Evolutionary conservation across 2,113 vertebrate genomes (phyloP), one percentile per base, ranked within the genome.

Genomic region (Carassius gibelio): DNA sequence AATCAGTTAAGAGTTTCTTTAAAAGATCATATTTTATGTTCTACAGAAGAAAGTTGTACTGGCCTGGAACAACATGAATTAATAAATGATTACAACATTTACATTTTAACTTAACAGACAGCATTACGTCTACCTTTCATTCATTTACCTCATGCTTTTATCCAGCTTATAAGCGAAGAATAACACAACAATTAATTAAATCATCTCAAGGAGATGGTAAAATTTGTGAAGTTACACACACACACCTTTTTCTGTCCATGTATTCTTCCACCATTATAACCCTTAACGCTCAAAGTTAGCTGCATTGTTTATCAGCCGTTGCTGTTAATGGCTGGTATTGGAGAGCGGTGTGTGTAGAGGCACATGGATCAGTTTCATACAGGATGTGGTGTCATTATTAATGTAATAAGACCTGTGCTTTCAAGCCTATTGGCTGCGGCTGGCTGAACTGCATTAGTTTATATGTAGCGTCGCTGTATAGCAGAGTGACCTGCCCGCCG

Each of bases 341-440:
- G 79, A 81, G 62, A 34, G 23, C 26, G 15, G 4, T 81, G 23
- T 62, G 42, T 68, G n/a, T 50, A 48, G 62, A 81, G 23, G 10
- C 42, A 13, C n/a, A 68, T 6, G 26, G 42, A 68, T 68, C 15
- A 50, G 79, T 52, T 81, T 81, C 62, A 50, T 11, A 17, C 14
- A 81, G 38, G 61, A 66, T 81, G 78, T 42, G n/a, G 38, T 66
- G 59, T 81, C 62, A 62, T 81, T 69, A 69, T 68, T 50, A 81
- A 15, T 4, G 23, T 34, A 68, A 68, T 36, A 81, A 69, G 79
- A 81, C 23, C 45, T 52, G 45, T 34, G 42, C 34, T 66, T 81
- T 69, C 13, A 52, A 69, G 79, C 79, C 42, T 23, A 34, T 21
- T 30, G 61, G 62, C 62, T 66, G 50, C 1, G 74, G 74, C 45